Conservation (phyloP, 2,113 vertebrate genomes). For the Capreolus pygargus region DNA sequence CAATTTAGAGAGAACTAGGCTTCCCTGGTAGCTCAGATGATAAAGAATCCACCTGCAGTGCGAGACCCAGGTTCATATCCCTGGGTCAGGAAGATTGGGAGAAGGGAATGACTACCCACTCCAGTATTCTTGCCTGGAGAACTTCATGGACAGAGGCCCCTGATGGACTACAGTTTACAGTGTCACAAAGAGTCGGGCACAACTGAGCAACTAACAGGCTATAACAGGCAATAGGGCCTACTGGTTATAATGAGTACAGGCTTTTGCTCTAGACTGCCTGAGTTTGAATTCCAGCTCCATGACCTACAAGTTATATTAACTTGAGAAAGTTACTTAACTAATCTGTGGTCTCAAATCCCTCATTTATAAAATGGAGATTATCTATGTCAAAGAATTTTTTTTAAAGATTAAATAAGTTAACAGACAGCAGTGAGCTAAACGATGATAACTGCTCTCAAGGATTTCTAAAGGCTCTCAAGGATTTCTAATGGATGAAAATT, state of each 20-base stretch:
- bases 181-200: not conserved
- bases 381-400: not conserved
- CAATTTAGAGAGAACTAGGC: not conserved
- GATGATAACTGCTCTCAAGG: not conserved
- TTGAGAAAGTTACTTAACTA: not conserved
- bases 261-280: not conserved
- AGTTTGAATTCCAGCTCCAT: not conserved
- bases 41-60: not conserved
- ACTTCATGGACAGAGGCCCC: not conserved
- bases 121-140: not conserved
- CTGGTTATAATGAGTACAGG: not conserved
- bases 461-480: not conserved
- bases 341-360: not conserved
- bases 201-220: not conserved
- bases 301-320: not conserved
- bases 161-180: not conserved
- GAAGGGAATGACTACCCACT: not conserved
- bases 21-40: not conserved
- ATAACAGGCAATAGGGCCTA: not conserved
- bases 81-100: not conserved
- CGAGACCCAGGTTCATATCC: not conserved
- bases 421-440: not conserved
- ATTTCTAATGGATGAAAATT: not conserved
- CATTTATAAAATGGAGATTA: not conserved
- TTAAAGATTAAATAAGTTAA: constrained; percentile 5